A percentile compares a stretch with the other conserved stretches of the same genome.
Evolutionary conservation across 2,113 vertebrate genomes (phyloP).

Genomic region (Nanorana parkeri): DNA sequence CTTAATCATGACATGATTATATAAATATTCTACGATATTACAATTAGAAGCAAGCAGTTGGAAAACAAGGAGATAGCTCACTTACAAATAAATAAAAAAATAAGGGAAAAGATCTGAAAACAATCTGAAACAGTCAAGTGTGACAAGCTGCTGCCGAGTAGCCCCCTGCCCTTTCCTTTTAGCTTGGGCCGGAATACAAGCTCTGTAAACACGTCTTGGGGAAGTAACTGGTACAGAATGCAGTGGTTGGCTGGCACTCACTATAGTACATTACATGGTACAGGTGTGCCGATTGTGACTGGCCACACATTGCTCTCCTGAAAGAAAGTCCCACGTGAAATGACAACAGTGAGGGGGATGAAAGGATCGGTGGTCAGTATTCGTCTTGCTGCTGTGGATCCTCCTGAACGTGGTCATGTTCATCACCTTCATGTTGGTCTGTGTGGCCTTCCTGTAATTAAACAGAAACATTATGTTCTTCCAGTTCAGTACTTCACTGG

Average conservation of each 20-base stretch:
- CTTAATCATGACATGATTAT: constrained; percentile 78
- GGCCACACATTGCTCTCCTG: constrained; percentile 83
- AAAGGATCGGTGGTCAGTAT: constrained; percentile 81
- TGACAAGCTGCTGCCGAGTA: constrained; percentile 72
- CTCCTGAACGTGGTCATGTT: constrained; percentile 82
- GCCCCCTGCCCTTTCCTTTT: constrained; percentile 75
- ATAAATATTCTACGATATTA: constrained; percentile 85
- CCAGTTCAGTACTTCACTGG: no score
- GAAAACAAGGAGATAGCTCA: constrained; percentile 70
- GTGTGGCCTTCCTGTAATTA: constrained; percentile 83
- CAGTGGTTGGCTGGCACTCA: constrained; percentile 82
- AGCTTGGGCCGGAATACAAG: constrained; percentile 71
- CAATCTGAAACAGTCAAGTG: constrained; percentile 81
- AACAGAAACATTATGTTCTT: constrained; percentile 37
- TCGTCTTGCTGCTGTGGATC: constrained; percentile 90
- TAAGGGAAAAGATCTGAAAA: constrained; percentile 69
- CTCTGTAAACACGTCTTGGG: constrained; percentile 78
- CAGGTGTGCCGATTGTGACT: constrained; percentile 75
- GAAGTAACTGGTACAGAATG: constrained; percentile 75
- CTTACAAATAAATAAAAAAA: constrained; percentile 56
- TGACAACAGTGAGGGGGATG: constrained; percentile 73
- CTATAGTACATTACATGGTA: constrained; percentile 76
- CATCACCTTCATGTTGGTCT: constrained; percentile 87
- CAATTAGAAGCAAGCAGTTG: constrained; percentile 78
- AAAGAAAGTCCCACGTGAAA: constrained; percentile 85